Base-by-base conservation (phyloP, 2,113 vertebrate genomes). In the Prolemur simus region DNA sequence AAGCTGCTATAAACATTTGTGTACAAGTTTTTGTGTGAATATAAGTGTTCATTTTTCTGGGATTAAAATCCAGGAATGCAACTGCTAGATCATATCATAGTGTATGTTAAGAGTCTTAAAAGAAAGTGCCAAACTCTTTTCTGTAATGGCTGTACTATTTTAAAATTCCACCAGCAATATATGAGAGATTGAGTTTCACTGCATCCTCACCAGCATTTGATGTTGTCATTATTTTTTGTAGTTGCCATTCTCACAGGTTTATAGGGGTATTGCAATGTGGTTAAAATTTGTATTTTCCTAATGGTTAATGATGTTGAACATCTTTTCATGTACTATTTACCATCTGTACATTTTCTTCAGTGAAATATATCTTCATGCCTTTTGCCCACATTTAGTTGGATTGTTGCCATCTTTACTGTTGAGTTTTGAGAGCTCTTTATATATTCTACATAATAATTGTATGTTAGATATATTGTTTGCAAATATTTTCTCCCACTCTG, bases 341-440 rank as follows among this genome's bases (percentile, higher is more conserved):
- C 45, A 84, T 66, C 20, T n/a, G 10, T 71, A 11, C 69, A 34
- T 78, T 64, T 89, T 83, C 77, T 73, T 95, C 56, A 69, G 11
- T 83, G 47, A 87, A 63, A 27, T 80, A 8, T 29, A 20, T 91
- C 47, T 95, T 45, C 27, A 17, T 84, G 12, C 49, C 32, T 89
- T 90, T 80, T 80, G 39, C 20, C 12, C 45, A 73, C 32, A 27
- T 89, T 80, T 39, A 80, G 21, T 34, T 66, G 13, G 6, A 32
- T 29, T 6, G 5, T 77, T 49, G 68, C 0, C 18, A 25, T 49
- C 58, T 87, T 69, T 47, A 39, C 11, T 69, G 25, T n/a, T 80
- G 54, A 63, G 11, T 34, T 91, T 84, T 94, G 37, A 88, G n/a
- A 77, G 89, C 37, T 73, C 47, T 92, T 78, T 92, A 64, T 56